Conservation (phyloP, 2,888 invertebrate species). For the Hetaerina titia region DNA sequence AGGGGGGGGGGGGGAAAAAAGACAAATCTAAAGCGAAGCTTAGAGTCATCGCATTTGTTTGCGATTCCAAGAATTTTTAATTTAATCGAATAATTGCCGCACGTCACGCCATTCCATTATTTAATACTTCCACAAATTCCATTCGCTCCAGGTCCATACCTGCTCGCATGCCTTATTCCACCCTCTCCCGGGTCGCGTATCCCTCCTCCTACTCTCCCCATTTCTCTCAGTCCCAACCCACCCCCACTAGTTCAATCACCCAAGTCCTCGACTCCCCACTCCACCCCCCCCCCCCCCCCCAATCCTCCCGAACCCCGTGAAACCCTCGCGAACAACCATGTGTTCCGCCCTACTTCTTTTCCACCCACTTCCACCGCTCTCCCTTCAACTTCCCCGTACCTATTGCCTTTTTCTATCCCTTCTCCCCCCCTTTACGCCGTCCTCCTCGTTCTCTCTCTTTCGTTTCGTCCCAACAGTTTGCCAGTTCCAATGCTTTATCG, state of each 20-base stretch:
- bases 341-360: too few species aligned
- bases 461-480: too few species aligned
- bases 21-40: not conserved
- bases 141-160: not conserved
- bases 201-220: not conserved
- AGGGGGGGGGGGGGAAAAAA: not conserved
- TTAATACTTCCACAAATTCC: constrained; percentile 24
- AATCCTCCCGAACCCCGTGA: too few species aligned
- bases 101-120: constrained; percentile 36
- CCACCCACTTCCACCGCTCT: too few species aligned
- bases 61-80: constrained; percentile 45
- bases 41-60: not conserved
- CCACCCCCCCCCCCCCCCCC: not conserved
- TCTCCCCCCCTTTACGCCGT: not conserved
- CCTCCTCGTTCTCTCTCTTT: too few species aligned
- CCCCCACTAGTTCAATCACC: not conserved
- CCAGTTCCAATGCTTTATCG: not conserved
- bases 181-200: not conserved
- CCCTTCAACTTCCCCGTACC: not conserved
- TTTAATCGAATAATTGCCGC: constrained; percentile 23
- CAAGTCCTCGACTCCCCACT: not conserved
- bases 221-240: not conserved
- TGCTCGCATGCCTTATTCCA: not conserved
- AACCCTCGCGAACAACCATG: too few species aligned
- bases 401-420: not conserved